A percentile compares a stretch with the other conserved stretches of the same genome.
Evolutionary conservation across 1,140 invertebrate genomes (phyloP).

Genomic region (Macrocentrus cingulum): DNA sequence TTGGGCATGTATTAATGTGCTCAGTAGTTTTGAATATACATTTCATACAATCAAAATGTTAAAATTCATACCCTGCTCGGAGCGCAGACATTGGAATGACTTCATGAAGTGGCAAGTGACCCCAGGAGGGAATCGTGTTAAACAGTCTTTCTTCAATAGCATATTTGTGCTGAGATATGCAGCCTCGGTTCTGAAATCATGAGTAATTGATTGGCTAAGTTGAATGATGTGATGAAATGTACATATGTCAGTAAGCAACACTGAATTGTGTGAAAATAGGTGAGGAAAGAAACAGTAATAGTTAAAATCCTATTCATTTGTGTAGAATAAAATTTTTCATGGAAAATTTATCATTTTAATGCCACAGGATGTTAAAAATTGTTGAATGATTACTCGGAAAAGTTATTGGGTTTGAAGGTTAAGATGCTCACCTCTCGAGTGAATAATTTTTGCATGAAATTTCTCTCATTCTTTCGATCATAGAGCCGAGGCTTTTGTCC

Average conservation of each 20-base stretch:
- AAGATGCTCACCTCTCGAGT: conserved; percentile 49
- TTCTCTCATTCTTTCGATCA: conserved; percentile 39
- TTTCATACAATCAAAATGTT: no score
- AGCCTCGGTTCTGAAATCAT: conserved; percentile 50
- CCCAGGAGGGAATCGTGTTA: conserved; percentile 52
- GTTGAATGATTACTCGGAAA: no score
- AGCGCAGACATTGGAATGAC: conserved; percentile 55
- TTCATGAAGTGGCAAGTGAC: conserved; percentile 47
- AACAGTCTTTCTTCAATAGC: conserved; percentile 54
- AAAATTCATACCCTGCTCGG: conserved; percentile 50
- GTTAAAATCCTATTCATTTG: no score
- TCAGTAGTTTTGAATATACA: no score
- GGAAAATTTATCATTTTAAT: no score
- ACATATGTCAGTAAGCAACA: conserved; percentile 5
- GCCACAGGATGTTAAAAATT: neutral
- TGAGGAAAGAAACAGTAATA: no score
- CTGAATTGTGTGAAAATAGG: neutral
- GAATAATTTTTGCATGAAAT: conserved; percentile 51
- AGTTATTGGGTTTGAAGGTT: conserved; percentile 32
- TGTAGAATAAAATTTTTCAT: no score
- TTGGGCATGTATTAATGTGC: no score
- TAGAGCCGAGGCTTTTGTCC: conserved; percentile 44
- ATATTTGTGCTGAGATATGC: conserved; percentile 50
- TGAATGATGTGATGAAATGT: neutral
- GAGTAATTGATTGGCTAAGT: conserved; percentile 17